Base-by-base conservation (phyloP, 1,140 invertebrate species). In the Hyles vespertilio region DNA sequence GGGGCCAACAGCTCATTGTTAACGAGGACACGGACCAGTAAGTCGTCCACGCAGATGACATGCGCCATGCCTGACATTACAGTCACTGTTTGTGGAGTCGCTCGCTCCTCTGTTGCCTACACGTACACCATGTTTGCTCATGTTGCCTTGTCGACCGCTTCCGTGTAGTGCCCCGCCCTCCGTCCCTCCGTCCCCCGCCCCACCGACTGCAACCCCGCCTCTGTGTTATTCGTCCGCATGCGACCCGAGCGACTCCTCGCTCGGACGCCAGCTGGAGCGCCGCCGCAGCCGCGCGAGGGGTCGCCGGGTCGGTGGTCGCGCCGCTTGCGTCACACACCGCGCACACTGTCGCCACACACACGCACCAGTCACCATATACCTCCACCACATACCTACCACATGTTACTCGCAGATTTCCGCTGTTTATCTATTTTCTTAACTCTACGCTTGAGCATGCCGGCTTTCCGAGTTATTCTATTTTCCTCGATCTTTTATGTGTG, bases 21-120 rank as follows among this genome's bases (percentile, higher is more conserved):
- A 96, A 96, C 93, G 96, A 97, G 93, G 96, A 97, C 92, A 96
- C 95, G 79, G 95, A 96, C 92, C 95, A 96, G 96, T 97, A 96
- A 96, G 95, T 96, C 81, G 76, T 86, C 77, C 78, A 80, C 70
- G 72, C 73, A 70, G 67, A 65, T 69, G 67, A 74, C 67, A 72
- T 81, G 74, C 74, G 73, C 74, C 77, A 75, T 71, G 68, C 81
- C 79, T 78, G 77, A 34, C 51, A 40, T 51, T 81, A 74, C 75
- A 79, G 74, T 74, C 73, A 77, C 72, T 76, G 72, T 75, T 69
- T 75, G 80, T 74, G 79, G 76, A 79, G 77, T 73, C 69, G 67
- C 72, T 71, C 72, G 66, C 76, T 71, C 72, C 76, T 74, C 76
- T 74, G 71, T 71, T 77, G 74, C 79, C 65, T 68, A 74, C 75